A percentile compares a stretch with the other conserved stretches of the same genome.
Evolutionary conservation across 2,888 invertebrate species (phyloP).

Genomic region (Lycocerus yunnanus): DNA sequence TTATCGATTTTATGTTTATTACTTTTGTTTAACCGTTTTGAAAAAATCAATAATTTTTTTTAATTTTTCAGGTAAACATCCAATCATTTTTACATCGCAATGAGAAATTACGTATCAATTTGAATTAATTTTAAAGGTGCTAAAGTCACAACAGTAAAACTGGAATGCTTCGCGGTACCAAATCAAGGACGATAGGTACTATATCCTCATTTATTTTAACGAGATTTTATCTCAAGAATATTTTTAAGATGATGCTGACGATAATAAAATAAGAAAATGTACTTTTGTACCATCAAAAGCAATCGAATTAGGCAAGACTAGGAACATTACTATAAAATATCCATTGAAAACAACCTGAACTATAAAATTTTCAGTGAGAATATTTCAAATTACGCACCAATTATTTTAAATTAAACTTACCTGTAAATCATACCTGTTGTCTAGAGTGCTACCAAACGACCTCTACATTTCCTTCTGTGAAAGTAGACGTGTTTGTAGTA

Average conservation of each 20-base stretch:
- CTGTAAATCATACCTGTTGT: neutral
- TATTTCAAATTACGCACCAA: neutral
- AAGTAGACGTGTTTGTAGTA: neutral
- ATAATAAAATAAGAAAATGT: neutral
- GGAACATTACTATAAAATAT: neutral
- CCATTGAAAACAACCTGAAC: neutral
- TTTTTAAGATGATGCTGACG: neutral
- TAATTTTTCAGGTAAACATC: neutral
- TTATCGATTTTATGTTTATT: too few relatives aligned
- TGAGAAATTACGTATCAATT: neutral
- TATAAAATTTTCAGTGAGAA: neutral
- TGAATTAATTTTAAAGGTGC: neutral
- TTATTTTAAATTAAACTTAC: neutral
- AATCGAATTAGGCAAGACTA: constrained; percentile 6
- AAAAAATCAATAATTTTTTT: neutral
- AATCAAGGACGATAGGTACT: neutral
- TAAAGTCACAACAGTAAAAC: constrained; percentile 1
- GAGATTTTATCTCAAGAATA: neutral
- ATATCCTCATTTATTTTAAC: neutral
- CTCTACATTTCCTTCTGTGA: neutral
- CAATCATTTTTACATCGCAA: neutral
- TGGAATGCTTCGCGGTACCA: neutral
- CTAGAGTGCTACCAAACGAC: neutral
- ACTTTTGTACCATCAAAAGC: neutral
- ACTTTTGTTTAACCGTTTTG: too few relatives aligned